phyloP scores from a whole-genome alignment of 2,888 invertebrate species.

The Adineta ricciae region DNA sequence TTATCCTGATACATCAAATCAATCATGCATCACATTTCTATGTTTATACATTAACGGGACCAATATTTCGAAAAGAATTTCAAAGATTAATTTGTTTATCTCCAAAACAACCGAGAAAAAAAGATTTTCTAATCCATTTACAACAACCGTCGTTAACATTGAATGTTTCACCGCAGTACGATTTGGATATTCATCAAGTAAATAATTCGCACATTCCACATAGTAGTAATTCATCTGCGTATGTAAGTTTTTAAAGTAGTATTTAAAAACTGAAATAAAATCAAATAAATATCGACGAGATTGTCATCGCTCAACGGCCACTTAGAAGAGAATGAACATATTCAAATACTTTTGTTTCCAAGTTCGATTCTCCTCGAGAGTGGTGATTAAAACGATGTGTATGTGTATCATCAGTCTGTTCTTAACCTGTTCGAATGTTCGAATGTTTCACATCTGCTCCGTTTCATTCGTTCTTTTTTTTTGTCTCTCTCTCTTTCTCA shows the following conservation, averaged over 20 bases:
- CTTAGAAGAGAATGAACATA: conserved; percentile 9
- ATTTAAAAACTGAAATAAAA: neutral
- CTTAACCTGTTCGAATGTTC: neutral
- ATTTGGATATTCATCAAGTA: neutral
- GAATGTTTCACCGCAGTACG: neutral
- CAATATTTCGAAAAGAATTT: conserved; percentile 14
- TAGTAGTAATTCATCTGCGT: neutral
- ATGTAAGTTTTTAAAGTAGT: neutral
- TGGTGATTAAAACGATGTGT: neutral
- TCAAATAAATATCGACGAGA: neutral
- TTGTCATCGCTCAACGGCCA: neutral
- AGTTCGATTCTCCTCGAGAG: neutral
- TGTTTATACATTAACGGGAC: conserved; percentile 5
- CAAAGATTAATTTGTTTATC: neutral
- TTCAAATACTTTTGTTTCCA: neutral
- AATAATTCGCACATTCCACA: neutral
- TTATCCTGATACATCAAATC: neutral
- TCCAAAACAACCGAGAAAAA: neutral
- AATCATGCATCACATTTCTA: conserved; percentile 22
- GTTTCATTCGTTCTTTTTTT: neutral
- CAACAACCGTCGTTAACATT: neutral
- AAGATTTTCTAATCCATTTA: neutral
- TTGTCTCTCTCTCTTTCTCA: neutral
- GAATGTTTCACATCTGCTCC: neutral
- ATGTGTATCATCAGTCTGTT: neutral